These are phyloP conservation scores for Pseudanteris insignis DNA, from an alignment of 2,888 invertebrate genomes.

Conservation along the genomic window DNA sequence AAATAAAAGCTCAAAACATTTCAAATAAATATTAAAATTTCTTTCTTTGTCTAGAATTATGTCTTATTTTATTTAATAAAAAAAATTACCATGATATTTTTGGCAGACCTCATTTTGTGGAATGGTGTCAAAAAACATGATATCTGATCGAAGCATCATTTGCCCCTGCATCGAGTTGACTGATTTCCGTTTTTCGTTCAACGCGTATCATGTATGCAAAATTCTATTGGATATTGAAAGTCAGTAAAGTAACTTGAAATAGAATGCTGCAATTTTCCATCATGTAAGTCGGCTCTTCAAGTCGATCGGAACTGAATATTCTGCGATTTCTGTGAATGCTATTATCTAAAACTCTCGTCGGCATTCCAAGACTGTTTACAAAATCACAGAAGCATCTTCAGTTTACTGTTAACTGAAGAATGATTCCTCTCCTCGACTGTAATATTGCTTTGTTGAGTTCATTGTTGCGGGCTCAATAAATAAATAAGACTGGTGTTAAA, in stretches of 20 bases:
- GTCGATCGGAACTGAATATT: constrained; percentile 54
- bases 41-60: too few relatives aligned
- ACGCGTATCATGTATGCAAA: constrained; percentile 29
- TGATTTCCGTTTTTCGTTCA: constrained; percentile 25
- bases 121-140: too few relatives aligned
- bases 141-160: constrained; percentile 6
- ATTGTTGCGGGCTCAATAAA: constrained; percentile 17
- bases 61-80: too few relatives aligned
- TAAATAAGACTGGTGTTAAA: too few relatives aligned
- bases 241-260: constrained; percentile 46
- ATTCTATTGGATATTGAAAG: constrained; percentile 28
- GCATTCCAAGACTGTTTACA: constrained; percentile 58
- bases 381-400: constrained; percentile 59
- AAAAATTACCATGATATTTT: too few relatives aligned
- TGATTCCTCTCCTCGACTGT: constrained; percentile 60
- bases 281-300: constrained; percentile 57
- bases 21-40: too few relatives aligned
- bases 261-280: constrained; percentile 63
- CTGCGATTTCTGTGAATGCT: constrained; percentile 33
- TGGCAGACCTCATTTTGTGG: too few relatives aligned
- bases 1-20: too few relatives aligned
- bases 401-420: constrained; percentile 53
- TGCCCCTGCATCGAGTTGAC: constrained; percentile 3
- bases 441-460: constrained; percentile 55
- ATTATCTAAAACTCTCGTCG: constrained; percentile 60